Base-by-base conservation (phyloP, 2,888 invertebrate genomes). In the Sesamia inferens region DNA sequence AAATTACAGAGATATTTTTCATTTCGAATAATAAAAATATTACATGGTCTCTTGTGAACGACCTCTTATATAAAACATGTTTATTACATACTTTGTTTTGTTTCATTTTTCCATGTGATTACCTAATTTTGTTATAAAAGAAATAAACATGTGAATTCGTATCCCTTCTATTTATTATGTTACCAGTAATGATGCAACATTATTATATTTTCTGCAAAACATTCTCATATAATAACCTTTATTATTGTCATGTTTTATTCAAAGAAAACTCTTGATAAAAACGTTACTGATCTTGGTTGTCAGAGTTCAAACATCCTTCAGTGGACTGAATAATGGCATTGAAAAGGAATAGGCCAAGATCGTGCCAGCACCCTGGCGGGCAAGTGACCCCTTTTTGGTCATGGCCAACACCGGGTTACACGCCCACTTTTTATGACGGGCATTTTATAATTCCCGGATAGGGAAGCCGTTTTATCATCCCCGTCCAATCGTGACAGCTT, bases 371-470 rank as follows among this genome's bases (percentile, higher is more conserved):
- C 71, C 57, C 62, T 81, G 70, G 57, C 75, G 42, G 54, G 67
- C 55, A 66, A 65, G 62, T 48, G 73, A 31, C 42, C 73, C 42
- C 61, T 54, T 61, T 75, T 58, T 54, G 90, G 90, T 91, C 90
- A 92, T 81, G 90, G 91, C 81, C 91, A 89, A 64, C 76, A 65
- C 70, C 65, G 69, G 70, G 61, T 5, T 59, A 67, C 68, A 75
- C 71, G 59, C 76, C 68, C 66, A 61, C 42, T 76, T 78, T 82
- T 74, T 81, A 69, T 69, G 71, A 84, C 81, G 16, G 44, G 71
- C 68, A 54, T 75, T 75, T 57, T 67, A 24, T 61, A 55, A 68
- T 74, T 54, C 64, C 59, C 55, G 75, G 51, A 67, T 47, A 68
- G 42, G 24, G 59, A 24, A 71, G 68, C 51, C 47, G 59, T 84